A percentile compares a stretch with the other conserved stretches of the same genome.
phyloP scores from a whole-genome alignment of 2,797 vertebrate genomes.

The Okamejei kenojei region DNA sequence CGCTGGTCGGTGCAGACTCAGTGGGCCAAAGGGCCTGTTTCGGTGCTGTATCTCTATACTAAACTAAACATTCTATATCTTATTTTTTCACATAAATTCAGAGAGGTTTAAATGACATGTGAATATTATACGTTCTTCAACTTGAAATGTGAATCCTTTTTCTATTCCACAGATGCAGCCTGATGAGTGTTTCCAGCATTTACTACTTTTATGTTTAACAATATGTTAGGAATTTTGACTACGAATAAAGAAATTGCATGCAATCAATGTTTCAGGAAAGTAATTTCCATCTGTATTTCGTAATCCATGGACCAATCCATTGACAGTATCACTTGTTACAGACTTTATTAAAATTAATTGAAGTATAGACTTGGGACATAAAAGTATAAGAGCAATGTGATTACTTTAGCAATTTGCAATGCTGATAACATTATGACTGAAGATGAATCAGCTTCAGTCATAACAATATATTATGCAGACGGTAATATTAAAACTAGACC shows the following conservation, averaged over 20 bases:
- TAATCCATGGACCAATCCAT: neutral
- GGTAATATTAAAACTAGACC: neutral
- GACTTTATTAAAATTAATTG: conserved; percentile 21
- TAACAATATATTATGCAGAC: neutral
- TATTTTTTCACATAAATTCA: neutral
- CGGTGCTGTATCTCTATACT: too few relatives aligned
- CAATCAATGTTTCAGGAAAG: neutral
- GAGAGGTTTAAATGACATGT: neutral
- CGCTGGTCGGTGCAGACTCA: too few relatives aligned
- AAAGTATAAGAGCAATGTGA: neutral
- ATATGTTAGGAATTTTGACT: neutral
- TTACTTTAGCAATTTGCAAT: neutral
- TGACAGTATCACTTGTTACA: neutral
- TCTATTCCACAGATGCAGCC: too few relatives aligned
- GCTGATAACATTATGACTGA: neutral
- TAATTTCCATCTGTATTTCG: neutral
- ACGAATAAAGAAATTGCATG: neutral
- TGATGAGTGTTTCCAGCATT: too few relatives aligned
- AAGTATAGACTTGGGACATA: neutral
- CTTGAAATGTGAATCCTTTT: too few relatives aligned
- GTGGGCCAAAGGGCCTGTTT: too few relatives aligned
- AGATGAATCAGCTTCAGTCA: neutral
- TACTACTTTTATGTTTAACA: too few relatives aligned
- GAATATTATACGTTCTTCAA: too few relatives aligned
- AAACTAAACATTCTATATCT: neutral